Evolutionary conservation across 2,888 invertebrate genomes (phyloP).

Genomic region (Drosophila pseudotakahashii): DNA sequence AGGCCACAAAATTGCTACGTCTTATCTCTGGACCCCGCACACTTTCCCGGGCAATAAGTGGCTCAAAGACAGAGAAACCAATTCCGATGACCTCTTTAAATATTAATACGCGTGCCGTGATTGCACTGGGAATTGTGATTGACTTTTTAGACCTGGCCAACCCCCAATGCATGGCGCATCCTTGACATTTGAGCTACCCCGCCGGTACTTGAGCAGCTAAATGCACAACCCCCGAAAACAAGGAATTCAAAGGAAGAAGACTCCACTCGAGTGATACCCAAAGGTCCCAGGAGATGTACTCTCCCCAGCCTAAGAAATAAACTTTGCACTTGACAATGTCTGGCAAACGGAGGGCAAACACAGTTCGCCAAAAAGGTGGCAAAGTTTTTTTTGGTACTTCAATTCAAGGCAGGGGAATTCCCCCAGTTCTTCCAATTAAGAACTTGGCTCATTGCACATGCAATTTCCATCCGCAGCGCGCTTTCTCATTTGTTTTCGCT

Average conservation of each 20-base stretch:
- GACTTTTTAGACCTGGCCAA: constrained; percentile 77
- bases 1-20: constrained; percentile 70
- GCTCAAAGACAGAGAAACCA: constrained; percentile 56
- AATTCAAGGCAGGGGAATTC: neutral
- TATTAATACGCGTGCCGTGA: constrained; percentile 82
- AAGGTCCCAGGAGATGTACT: constrained; percentile 53
- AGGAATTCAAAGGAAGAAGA: constrained; percentile 8
- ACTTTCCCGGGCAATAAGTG: constrained; percentile 12
- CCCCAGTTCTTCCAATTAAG: constrained; percentile 57
- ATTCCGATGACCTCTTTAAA: constrained; percentile 83
- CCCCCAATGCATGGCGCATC: constrained; percentile 22
- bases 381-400: constrained; percentile 34
- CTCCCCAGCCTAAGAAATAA: constrained; percentile 51
- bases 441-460: constrained; percentile 51
- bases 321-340: constrained; percentile 76
- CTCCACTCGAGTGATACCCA: constrained; percentile 60
- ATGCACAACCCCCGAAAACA: constrained; percentile 32
- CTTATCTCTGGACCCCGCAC: constrained; percentile 59
- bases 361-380: constrained; percentile 57
- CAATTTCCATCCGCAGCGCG: constrained; percentile 43
- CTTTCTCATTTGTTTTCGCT: constrained; percentile 35
- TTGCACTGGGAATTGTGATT: constrained; percentile 83
- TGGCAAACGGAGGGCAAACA: constrained; percentile 22
- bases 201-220: constrained; percentile 30
- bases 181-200: constrained; percentile 38